These are phyloP conservation scores for Eueremaeus valkanovi DNA, from an alignment of 2,888 invertebrate genomes.

Conservation along the genomic window DNA sequence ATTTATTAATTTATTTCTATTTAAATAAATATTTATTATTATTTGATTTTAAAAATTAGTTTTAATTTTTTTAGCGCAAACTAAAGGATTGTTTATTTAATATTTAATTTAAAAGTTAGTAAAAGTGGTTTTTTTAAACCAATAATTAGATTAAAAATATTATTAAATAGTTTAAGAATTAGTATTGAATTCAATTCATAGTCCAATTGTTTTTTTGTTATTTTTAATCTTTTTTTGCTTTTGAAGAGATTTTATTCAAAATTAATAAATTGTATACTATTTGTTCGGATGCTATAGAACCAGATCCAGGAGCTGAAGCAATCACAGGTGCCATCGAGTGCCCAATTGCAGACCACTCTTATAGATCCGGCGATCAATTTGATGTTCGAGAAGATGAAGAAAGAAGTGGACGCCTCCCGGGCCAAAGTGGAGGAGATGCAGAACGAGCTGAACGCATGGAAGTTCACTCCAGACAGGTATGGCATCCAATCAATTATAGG, in stretches of 20 bases:
- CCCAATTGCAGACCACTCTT: constrained; percentile 72
- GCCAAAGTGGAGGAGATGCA: constrained; percentile 92
- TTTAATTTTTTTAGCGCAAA: too few relatives aligned
- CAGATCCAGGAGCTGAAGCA: constrained; percentile 91
- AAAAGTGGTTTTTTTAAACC: too few relatives aligned
- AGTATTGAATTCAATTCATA: too few relatives aligned
- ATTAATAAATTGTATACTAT: not conserved
- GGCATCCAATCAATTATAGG: too few relatives aligned
- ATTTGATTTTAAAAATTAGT: too few relatives aligned
- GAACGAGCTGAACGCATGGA: constrained; percentile 96
- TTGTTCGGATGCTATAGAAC: constrained; percentile 60
- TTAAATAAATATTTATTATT: too few relatives aligned
- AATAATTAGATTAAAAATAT: too few relatives aligned
- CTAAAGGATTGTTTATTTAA: too few relatives aligned
- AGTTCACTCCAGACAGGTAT: constrained; percentile 94
- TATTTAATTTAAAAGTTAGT: too few relatives aligned
- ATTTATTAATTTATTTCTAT: too few relatives aligned
- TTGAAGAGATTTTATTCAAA: not conserved
- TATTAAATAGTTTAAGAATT: too few relatives aligned
- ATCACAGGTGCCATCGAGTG: constrained; percentile 71
- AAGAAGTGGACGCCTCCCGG: constrained; percentile 81
- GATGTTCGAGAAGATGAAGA: constrained; percentile 80
- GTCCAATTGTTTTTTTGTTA: constrained; percentile 5
- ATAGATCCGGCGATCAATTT: constrained; percentile 94
- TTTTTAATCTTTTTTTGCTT: not conserved